phyloP scores from a whole-genome alignment of 2,888 invertebrate species.

The Eumerus sabulonum region DNA sequence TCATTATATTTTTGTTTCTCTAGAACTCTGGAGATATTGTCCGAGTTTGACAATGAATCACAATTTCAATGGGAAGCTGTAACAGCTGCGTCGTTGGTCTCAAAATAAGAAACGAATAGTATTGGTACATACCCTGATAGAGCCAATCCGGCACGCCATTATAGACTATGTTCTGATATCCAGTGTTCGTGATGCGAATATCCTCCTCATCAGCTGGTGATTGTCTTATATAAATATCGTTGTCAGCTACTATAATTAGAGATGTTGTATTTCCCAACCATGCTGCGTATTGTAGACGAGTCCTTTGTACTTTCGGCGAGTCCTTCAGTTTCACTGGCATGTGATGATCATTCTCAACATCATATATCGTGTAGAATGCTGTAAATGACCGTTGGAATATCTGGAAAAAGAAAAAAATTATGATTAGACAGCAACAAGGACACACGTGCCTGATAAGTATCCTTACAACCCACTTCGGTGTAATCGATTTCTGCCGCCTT shows the following conservation, averaged over 20 bases:
- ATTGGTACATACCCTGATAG: slow-evolving; percentile 87
- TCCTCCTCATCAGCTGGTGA: slow-evolving; percentile 86
- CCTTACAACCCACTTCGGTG: neutral
- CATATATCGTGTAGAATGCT: slow-evolving; percentile 94
- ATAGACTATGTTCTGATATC: slow-evolving; percentile 89
- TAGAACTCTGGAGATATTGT: no score
- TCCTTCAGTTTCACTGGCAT: slow-evolving; percentile 90
- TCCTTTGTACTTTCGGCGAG: slow-evolving; percentile 84
- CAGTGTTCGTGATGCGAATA: slow-evolving; percentile 86
- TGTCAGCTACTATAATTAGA: slow-evolving; percentile 89
- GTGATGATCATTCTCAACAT: slow-evolving; percentile 94
- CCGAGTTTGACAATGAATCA: no score
- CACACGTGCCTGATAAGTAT: no score
- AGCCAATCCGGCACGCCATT: slow-evolving; percentile 98
- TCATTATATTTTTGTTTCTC: no score
- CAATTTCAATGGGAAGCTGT: no score
- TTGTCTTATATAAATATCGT: slow-evolving; percentile 91
- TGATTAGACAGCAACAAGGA: no score
- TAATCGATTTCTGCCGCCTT: no score
- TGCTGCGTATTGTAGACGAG: slow-evolving; percentile 89
- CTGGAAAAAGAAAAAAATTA: slow-evolving; percentile 80
- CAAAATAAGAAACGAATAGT: no score
- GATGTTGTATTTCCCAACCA: slow-evolving; percentile 90
- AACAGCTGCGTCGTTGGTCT: no score
- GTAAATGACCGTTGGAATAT: slow-evolving; percentile 92